Conservation (phyloP, 1,140 invertebrate genomes). For the Drosophila ficusphila region DNA sequence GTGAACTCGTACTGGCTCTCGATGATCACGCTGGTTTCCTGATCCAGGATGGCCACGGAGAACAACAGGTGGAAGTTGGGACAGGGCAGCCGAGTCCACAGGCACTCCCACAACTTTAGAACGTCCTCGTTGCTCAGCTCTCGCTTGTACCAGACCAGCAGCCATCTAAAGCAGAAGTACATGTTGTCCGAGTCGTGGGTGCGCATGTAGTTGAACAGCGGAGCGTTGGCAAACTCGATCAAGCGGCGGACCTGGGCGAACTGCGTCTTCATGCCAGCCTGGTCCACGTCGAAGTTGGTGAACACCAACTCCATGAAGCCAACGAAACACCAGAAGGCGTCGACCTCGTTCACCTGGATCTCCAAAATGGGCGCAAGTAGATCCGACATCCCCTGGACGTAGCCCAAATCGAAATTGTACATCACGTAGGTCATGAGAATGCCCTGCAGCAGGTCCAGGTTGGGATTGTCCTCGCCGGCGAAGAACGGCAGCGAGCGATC, state of each 20-base stretch:
- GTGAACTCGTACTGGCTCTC: constrained; percentile 96
- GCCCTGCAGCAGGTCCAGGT: constrained; percentile 93
- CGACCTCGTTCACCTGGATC: constrained; percentile 87
- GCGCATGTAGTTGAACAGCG: constrained; percentile 93
- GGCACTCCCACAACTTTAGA: constrained; percentile 92
- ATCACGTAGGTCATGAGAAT: constrained; percentile 99
- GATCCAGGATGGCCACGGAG: constrained; percentile 95
- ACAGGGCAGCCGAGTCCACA: constrained; percentile 96
- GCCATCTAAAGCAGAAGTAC: constrained; percentile 99
- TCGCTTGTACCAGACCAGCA: constrained; percentile 93
- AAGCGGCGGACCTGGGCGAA: constrained; percentile 93
- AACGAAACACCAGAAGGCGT: constrained; percentile 99
- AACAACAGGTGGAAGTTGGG: constrained; percentile 97
- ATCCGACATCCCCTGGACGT: constrained; percentile 99
- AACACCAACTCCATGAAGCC: constrained; percentile 99
- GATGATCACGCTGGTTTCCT: constrained; percentile 93
- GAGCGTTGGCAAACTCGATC: constrained; percentile 92
- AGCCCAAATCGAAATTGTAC: constrained; percentile 99
- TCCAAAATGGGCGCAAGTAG: constrained; percentile 96
- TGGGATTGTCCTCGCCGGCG: constrained; percentile 95
- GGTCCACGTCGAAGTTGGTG: constrained; percentile 98
- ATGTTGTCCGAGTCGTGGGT: constrained; percentile 97
- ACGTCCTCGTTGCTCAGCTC: constrained; percentile 91
- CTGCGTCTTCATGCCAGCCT: constrained; percentile 98
- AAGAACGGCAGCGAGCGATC: constrained; percentile 97